Evolutionary conservation across 2,797 vertebrate genomes (phyloP), one percentile per base, ranked within the genome.

Genomic region (Myotis daubentonii): DNA sequence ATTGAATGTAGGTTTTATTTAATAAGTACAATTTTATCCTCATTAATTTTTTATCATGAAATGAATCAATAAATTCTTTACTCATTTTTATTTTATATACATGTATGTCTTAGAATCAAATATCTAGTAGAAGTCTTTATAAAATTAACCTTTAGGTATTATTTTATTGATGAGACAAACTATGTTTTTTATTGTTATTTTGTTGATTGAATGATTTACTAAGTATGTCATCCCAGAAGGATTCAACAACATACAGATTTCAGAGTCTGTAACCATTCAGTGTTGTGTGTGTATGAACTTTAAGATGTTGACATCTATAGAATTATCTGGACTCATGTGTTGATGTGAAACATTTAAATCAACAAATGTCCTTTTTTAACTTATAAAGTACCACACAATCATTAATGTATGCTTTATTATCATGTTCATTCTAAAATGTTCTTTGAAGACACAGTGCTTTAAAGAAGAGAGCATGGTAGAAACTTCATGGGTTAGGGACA

Each of bases 341-440:
- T 89, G 33, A 3, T 70, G 8, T 93, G 79, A 95, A 87, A 87
- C 41, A 55, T 41, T 87, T 72, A 80, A 89, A 75, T 81, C 3
- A 30, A 76, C 22, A 60, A 76, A 87, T 33, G 10, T 49, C 91
- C 53, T 75, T 83, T 88, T 80, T 85, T 16, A 92, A 84, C 55
- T 89, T 84, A 25, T 84, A 22, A 81, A 84, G 10, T 74, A 80
- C 87, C 28, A 47, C 9, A 87, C 5, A 55, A 62, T 80, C 1
- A 33, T 16, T 6, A 33, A 66, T 47, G 30, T 68, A 60, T 66
- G 6, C 38, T 53, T 95, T 76, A 60, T 74, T 86, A 6, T 53
- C 79, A 30, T 75, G 36, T 41, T 87, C n/a, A 95, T 62, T 91
- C 33, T 89, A 89, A 80, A 66, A 47, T 68, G 22, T 53, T 36